phyloP scores from a whole-genome alignment of 2,888 invertebrate genomes.

The Archips xylosteana region DNA sequence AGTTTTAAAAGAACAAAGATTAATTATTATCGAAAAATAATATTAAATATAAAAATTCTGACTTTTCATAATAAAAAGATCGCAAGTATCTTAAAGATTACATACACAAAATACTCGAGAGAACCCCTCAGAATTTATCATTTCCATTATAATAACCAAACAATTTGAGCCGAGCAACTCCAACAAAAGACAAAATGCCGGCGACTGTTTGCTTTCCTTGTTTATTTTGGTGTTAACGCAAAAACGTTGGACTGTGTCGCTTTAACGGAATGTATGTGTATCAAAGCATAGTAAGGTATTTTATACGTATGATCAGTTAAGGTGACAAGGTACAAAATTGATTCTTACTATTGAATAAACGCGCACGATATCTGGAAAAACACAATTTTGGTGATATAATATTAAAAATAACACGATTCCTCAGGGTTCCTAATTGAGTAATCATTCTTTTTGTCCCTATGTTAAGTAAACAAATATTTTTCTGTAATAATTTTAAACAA shows the following conservation, averaged over 20 bases:
- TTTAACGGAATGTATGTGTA: slow-evolving; percentile 11
- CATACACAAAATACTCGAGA: neutral
- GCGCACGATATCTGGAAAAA: neutral
- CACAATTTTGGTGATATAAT: neutral
- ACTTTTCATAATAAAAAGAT: neutral
- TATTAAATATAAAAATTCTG: neutral
- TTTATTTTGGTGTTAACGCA: slow-evolving; percentile 39
- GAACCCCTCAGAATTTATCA: slow-evolving; percentile 21
- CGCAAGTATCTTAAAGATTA: neutral
- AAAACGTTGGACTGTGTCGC: slow-evolving; percentile 10
- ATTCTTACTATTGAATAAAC: neutral
- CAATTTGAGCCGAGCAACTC: slow-evolving; percentile 30
- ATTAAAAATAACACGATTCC: neutral
- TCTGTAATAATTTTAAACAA: too few species aligned
- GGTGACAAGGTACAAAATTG: neutral
- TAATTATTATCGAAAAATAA: neutral
- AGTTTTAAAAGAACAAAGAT: neutral
- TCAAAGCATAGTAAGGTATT: neutral
- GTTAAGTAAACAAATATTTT: too few species aligned
- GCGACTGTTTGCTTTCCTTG: slow-evolving; percentile 19
- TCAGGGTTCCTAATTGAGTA: neutral
- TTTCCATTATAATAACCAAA: slow-evolving; percentile 39
- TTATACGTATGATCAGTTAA: neutral
- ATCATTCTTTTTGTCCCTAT: neutral
- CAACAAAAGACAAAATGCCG: slow-evolving; percentile 33